Evolutionary conservation across 2,888 invertebrate species (phyloP).

Genomic region (Scaeva pyrastri): DNA sequence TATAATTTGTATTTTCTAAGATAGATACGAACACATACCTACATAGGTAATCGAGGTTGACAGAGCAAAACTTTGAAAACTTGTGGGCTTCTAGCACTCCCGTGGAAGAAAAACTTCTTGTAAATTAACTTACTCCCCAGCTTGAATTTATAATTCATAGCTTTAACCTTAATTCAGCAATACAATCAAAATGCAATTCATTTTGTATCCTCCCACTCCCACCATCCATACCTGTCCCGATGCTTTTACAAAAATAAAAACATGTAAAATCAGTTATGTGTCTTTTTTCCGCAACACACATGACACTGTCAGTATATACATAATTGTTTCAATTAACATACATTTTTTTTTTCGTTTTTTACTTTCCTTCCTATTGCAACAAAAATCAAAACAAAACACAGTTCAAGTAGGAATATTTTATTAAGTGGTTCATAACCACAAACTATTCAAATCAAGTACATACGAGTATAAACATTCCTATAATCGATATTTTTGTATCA

Average conservation of each 20-base stretch:
- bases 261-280: conserved; percentile 8
- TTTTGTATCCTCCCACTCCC: conserved; percentile 1
- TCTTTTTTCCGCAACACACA: conserved; percentile 1
- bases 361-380: conserved; percentile 10
- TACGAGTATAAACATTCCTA: conserved; percentile 19
- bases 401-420: conserved; percentile 17
- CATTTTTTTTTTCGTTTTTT: neutral
- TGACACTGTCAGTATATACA: neutral
- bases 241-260: neutral
- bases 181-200: conserved; percentile 5
- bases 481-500: conserved; percentile 47
- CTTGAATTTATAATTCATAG: conserved; percentile 5
- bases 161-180: conserved; percentile 2
- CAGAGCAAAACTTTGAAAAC: neutral
- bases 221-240: neutral
- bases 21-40: neutral
- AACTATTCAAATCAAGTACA: conserved; percentile 42
- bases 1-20: neutral
- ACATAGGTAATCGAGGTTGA: too few relatives aligned
- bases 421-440: conserved; percentile 22
- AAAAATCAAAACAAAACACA: conserved; percentile 7
- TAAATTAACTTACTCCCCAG: neutral
- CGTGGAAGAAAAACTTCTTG: neutral
- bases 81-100: neutral
- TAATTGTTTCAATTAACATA: conserved; percentile 3